These are phyloP conservation scores for Sus cebifrons DNA, from an alignment of 2,797 vertebrate genomes.

Conservation along the genomic window DNA sequence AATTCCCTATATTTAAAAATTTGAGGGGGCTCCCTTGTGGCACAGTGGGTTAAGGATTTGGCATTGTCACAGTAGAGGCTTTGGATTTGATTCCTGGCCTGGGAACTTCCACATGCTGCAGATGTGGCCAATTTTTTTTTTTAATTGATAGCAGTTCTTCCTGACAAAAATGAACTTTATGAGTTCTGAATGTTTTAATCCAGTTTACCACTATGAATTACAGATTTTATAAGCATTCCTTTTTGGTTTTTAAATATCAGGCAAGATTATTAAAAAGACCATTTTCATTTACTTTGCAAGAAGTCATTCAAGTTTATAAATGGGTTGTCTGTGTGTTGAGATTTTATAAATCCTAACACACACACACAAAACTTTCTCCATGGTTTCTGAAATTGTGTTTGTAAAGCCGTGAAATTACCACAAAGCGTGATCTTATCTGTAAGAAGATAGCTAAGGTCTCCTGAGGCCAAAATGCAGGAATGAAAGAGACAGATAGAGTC, in stretches of 20 bases:
- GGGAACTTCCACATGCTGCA: no score
- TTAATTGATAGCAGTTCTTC: background rate
- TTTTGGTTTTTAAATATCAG: background rate
- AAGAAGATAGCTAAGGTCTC: background rate
- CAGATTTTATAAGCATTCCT: background rate
- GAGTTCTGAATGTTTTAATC: slow-evolving; percentile 17
- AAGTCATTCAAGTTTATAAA: slow-evolving; percentile 22
- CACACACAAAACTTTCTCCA: background rate
- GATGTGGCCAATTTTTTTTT: no score
- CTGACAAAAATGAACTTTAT: background rate
- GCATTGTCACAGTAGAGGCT: no score
- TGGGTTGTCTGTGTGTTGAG: background rate
- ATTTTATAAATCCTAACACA: background rate
- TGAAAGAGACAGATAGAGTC: background rate
- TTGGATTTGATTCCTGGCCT: no score
- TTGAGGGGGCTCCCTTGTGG: background rate
- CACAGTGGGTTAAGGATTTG: no score
- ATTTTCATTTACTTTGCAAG: background rate
- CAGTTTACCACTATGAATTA: background rate
- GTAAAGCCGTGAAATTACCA: background rate
- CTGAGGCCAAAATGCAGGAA: background rate
- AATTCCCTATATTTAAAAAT: background rate
- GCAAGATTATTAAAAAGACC: background rate
- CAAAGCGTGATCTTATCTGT: background rate
- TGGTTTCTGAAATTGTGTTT: background rate